Conservation (phyloP, 2,888 invertebrate species). For the Spisula solida region DNA sequence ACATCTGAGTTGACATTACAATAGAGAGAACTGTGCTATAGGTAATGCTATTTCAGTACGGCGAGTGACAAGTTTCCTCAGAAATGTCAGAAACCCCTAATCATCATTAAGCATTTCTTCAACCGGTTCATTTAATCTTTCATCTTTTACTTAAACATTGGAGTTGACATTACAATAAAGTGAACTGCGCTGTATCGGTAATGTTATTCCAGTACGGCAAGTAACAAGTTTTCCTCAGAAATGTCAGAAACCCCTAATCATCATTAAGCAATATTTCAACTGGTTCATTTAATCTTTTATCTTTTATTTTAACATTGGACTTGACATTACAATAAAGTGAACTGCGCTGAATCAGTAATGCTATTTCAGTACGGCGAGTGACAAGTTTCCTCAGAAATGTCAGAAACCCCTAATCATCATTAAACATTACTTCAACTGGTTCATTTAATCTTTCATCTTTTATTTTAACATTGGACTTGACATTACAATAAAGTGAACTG, state of each 20-base stretch:
- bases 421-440: neutral
- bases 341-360: no score
- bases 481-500: neutral
- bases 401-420: neutral
- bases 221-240: neutral
- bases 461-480: no score
- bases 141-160: no score
- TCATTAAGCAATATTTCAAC: neutral
- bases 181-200: no score
- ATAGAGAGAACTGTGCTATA: no score
- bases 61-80: slow-evolving; percentile 10
- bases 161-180: no score
- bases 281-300: no score
- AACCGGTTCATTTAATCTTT: no score
- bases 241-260: neutral
- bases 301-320: no score
- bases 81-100: neutral
- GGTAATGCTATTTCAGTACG: neutral
- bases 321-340: no score
- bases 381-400: neutral
- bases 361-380: neutral
- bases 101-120: neutral
- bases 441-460: no score
- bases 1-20: no score
- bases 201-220: neutral